Evolutionary conservation across 37 sponge, comb jelly and placozoan genomes (phyloP).

Genomic region (Hormiphora californensis): DNA sequence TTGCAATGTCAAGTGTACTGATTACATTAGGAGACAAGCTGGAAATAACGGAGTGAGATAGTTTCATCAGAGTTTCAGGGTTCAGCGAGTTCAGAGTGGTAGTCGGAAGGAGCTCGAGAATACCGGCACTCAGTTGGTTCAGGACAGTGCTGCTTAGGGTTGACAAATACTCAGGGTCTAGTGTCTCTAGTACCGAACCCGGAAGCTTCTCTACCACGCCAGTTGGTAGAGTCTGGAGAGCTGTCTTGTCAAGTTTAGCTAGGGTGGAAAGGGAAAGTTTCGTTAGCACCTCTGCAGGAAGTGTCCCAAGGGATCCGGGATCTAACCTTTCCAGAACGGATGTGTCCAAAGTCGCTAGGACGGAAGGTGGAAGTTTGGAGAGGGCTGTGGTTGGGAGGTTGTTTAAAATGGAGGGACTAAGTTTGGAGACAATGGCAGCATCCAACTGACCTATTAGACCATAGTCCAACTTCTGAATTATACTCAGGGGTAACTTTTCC

Average conservation of each 20-base stretch:
- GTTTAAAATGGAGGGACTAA: background rate
- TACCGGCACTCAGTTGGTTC: background rate
- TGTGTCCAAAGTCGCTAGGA: background rate
- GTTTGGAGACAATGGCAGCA: background rate
- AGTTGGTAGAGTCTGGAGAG: no score
- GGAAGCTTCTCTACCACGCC: background rate
- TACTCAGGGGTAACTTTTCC: background rate
- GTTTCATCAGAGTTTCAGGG: background rate
- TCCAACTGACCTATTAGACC: background rate
- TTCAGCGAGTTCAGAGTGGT: background rate
- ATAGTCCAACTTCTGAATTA: background rate
- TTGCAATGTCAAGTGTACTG: no score
- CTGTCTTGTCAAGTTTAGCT: background rate
- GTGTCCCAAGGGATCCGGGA: background rate
- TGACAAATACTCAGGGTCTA: background rate
- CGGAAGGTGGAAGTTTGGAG: background rate
- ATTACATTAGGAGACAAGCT: no score
- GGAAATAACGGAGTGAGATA: no score
- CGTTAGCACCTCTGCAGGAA: background rate
- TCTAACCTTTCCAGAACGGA: background rate
- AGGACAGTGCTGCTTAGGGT: background rate
- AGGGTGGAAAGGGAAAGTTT: background rate
- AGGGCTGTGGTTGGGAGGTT: background rate
- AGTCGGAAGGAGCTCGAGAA: background rate
- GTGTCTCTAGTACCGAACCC: background rate